Base-by-base conservation (phyloP, 1,140 invertebrate species). In the Dolichoris vasculosae region DNA sequence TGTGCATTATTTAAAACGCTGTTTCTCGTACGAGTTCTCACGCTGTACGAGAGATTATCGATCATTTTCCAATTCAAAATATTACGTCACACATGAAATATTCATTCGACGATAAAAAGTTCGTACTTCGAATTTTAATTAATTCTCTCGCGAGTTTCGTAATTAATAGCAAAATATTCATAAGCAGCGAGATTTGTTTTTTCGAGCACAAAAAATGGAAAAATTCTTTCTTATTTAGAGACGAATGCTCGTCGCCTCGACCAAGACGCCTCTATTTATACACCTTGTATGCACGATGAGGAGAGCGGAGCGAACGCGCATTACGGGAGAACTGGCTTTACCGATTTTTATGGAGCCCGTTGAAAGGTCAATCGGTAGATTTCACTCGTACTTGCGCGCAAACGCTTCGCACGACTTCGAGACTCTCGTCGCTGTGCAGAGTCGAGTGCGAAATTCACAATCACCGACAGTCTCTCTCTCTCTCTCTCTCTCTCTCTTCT, bases 351-450 rank as follows among this genome's bases (percentile, higher is more conserved):
- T 85, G 78, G 40, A 51, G 84, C 86, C 87, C 89, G 88, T 88
- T 88, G 90, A 93, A 93, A 93, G 92, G 92, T 93, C 92, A 92
- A 89, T 91, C 90, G 88, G 89, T 90, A 90, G 89, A 93, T 93
- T 93, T 93, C 92, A 92, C 92, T 92, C 89, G 91, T 88, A 89
- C 46, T 76, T 88, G 89, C 89, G 32, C 51, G 77, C 77, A 83
- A 88, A 82, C 86, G 81, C 88, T 86, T 87, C 86, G 86, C 82
- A 87, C 87, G 87, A 88, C 88, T 89, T 85, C 88, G 84, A 87
- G 88, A 86, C 71, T 9, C 51, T 69, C 55, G 32, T 48, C 83
- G 43, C 30, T 63, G 11, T 13, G 63, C 63, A 67, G 63, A 13
- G n/a, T 11, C 23, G 4, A 20, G 83, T 51, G 73, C 20, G 55